phyloP scores from a whole-genome alignment of 2,888 invertebrate species.

The Rhodophaea formosa region DNA sequence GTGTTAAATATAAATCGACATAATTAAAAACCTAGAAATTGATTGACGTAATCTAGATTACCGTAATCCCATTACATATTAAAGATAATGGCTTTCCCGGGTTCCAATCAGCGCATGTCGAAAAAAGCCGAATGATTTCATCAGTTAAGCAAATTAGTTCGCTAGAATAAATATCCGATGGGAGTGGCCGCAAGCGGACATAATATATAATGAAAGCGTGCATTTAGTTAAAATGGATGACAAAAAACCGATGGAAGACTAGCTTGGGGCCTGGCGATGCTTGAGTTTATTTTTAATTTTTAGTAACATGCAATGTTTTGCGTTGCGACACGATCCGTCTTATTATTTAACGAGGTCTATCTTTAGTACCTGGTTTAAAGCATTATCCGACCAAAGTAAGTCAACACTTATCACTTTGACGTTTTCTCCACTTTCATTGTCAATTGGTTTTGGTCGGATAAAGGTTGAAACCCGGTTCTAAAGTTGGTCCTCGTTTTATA shows the following conservation, averaged over 20 bases:
- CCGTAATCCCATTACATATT: not conserved
- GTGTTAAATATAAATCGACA: too few relatives aligned
- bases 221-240: conserved; percentile 41
- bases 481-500: too few relatives aligned
- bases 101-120: conserved; percentile 29
- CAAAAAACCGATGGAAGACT: conserved; percentile 27
- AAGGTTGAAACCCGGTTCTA: too few relatives aligned
- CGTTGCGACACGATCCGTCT: too few relatives aligned
- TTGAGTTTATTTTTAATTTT: not conserved
- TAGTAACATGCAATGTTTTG: not conserved
- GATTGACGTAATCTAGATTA: not conserved
- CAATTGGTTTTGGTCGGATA: too few relatives aligned
- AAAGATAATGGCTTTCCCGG: conserved; percentile 11
- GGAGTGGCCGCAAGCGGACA: conserved; percentile 27
- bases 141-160: conserved; percentile 33
- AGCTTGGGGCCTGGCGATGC: conserved; percentile 13
- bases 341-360: too few relatives aligned
- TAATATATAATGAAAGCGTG: conserved; percentile 40
- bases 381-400: too few relatives aligned
- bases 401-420: too few relatives aligned
- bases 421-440: too few relatives aligned
- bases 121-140: conserved; percentile 27
- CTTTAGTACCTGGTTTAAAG: too few relatives aligned
- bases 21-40: not conserved
- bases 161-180: conserved; percentile 32